Evolutionary conservation across 92 coral and sea anemone species (phyloP), one percentile per base, ranked within the genome.

Genomic region (Ricordea florida): DNA sequence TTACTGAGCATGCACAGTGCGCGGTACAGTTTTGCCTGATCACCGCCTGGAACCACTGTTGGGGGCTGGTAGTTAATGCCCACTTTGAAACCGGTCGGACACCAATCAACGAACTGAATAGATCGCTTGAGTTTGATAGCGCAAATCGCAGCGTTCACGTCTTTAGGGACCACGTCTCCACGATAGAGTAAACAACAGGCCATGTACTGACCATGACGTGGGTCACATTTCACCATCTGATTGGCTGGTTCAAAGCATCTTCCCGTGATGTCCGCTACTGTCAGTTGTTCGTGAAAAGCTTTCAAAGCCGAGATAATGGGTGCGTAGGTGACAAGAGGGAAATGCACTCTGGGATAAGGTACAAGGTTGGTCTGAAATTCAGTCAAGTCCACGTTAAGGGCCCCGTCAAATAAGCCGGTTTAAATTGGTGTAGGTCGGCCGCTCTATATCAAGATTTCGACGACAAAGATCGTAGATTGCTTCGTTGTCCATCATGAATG

Each of bases 321-420:
- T 4, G 96, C 90, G 37, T 86, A 90, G 10, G 97, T 88, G 42
- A 90, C 92, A 62, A 91, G 79, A 29, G 97, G 97, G 76, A 87
- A 91, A 58, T 91, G 97, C 32, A 92, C 88, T 44, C 97, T 87
- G 3, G 97, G 97, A 37, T 92, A 92, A 25, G 97, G 97, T 17
- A 92, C 97, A 79, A 92, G 81, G 62, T 92, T 92, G 47, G 97
- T 92, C 81, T 92, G 97, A 81, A 92, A 92, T 58, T 92, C 97
- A 0, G 94, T 92, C 44, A 92, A 78, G 35, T 92, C 97, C 41
- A 92, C 97, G 63, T 92, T 92, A 24, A 92, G 56, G 7, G 97
- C 97, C 34, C 97, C 97, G 49, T 89, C 97, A 42, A 92, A 89
- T 79, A 3, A 89, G 35, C 14, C 93, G 93, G 72, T 89, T 89